Percentiles rank a stretch among this genome's conserved stretches.
Evolutionary conservation across 2,113 vertebrate genomes (phyloP).

Genomic region (Salvelinus alpinus): DNA sequence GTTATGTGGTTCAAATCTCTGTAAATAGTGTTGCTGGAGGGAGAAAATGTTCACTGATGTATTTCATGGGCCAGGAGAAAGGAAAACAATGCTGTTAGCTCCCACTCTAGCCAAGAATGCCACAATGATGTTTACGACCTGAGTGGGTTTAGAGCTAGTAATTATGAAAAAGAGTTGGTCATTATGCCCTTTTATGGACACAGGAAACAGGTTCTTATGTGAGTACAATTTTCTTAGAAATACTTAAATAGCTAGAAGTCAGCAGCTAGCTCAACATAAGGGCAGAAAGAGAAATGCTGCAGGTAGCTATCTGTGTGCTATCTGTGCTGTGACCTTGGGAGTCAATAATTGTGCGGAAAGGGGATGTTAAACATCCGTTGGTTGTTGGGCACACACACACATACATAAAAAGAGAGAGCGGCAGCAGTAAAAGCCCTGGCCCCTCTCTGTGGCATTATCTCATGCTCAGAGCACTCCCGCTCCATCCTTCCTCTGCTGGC

Average conservation of each 20-base stretch:
- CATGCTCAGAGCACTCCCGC: constrained; percentile 71
- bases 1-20: too few species aligned
- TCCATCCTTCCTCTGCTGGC: constrained; percentile 22
- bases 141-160: constrained; percentile 46
- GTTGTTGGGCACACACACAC: constrained; percentile 35
- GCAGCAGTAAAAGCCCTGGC: constrained; percentile 46
- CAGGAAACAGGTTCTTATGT: constrained; percentile 27
- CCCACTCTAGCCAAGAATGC: constrained; percentile 41
- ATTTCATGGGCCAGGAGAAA: not conserved
- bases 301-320: not conserved
- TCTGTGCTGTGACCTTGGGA: constrained; percentile 59
- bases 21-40: too few species aligned
- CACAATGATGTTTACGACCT: constrained; percentile 43
- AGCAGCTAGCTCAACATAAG: not conserved
- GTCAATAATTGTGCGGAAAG: constrained; percentile 66
- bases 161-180: constrained; percentile 57
- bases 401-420: not conserved
- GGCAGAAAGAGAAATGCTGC: not conserved
- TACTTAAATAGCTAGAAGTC: constrained; percentile 37
- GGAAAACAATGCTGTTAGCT: not conserved
- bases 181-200: constrained; percentile 35
- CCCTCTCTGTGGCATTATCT: constrained; percentile 70
- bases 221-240: constrained; percentile 49
- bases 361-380: constrained; percentile 70
- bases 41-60: not conserved